phyloP scores from a whole-genome alignment of 2,888 invertebrate genomes.

The Augiades crinisus region DNA sequence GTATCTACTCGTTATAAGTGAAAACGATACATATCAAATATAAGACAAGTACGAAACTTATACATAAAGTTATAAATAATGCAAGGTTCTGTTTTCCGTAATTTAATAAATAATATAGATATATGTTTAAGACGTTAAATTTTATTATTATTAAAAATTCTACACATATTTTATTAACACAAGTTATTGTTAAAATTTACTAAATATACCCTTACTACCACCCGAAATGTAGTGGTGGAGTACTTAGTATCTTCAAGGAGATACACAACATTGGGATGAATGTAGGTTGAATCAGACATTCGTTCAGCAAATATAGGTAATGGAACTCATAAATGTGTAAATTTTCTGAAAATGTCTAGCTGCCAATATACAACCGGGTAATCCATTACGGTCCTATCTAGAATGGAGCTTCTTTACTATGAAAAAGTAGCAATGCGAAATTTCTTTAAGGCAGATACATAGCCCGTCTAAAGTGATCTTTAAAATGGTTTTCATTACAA shows the following conservation, averaged over 20 bases:
- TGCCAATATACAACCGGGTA: too few relatives aligned
- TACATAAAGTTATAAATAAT: neutral
- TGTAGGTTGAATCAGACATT: neutral
- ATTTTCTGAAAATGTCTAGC: too few relatives aligned
- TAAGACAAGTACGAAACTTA: neutral
- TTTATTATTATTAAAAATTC: slow-evolving; percentile 5
- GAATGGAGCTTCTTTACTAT: too few relatives aligned
- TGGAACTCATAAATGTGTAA: too few relatives aligned
- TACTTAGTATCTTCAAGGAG: too few relatives aligned
- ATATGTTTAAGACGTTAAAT: neutral
- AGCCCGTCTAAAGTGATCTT: too few relatives aligned
- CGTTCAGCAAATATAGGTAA: too few relatives aligned
- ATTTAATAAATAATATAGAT: neutral
- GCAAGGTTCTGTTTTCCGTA: slow-evolving; percentile 3
- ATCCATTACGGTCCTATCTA: too few relatives aligned
- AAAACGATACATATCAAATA: slow-evolving; percentile 23
- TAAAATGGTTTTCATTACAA: too few relatives aligned
- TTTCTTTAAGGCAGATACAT: too few relatives aligned
- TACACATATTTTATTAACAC: slow-evolving; percentile 12
- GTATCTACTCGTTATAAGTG: too few relatives aligned
- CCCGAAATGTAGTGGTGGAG: neutral
- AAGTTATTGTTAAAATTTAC: slow-evolving; percentile 2
- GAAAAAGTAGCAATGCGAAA: too few relatives aligned
- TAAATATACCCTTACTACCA: neutral
- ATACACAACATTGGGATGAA: neutral